Evolutionary conservation across 2,113 vertebrate genomes (phyloP), one percentile per base, ranked within the genome.

Genomic region (Hemicordylus capensis): DNA sequence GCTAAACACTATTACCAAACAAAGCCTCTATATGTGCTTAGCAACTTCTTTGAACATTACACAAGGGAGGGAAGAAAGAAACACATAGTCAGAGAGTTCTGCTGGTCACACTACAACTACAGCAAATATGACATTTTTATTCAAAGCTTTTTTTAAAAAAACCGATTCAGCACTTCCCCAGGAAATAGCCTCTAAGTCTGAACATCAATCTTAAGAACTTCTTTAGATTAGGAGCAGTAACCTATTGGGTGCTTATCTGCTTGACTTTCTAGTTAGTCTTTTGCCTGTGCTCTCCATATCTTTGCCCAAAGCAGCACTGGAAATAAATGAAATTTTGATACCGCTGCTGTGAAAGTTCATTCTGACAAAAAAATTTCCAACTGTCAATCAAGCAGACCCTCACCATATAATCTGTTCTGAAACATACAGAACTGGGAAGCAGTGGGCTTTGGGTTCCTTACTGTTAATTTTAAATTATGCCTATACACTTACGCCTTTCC

Each of bases 311-410:
- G n/a, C 14, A 81, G 4, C 44, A 76, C 0, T 48, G 76, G 87
- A 90, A 93, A 73, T 24, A 88, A 59, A 85, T 69, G 1, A 85
- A 28, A 31, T 81, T 70, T 83, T 85, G 6, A 31, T 93, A 58
- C 72, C 44, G 1, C 59, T 85, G 37, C 56, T 86, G n/a, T 48
- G 20, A 19, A 85, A 39, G 83, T 90, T 87, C 12, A 80, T 82
- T 24, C 26, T 22, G 63, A 26, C 37, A 31, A 87, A 51, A 79
- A 20, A 76, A 79, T 31, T 85, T n/a, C 85, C 63, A 58, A 58
- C 59, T 80, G 6, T 31, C 17, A 5, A 56, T 66, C 58, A 84
- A 34, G 37, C 2, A 88, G 81, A 58, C n/a, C 56, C 4, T 63
- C 26, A 12, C 70, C 83, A 42, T 54, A 9, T 14, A 74, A 59